Conservation (phyloP, 2,888 invertebrate genomes). For the Plagiodera versicolora region DNA sequence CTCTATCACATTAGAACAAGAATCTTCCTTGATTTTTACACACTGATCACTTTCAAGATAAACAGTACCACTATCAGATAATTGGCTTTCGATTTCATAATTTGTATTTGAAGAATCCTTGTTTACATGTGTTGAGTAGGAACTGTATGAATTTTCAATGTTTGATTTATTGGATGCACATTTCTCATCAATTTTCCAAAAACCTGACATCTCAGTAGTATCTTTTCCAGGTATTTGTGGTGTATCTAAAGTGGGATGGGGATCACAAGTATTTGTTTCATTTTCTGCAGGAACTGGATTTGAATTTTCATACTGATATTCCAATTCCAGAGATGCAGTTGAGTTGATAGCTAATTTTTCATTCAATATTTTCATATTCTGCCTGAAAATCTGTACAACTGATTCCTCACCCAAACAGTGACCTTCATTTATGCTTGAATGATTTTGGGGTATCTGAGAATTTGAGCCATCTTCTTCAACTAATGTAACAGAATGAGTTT, state of each 20-base stretch:
- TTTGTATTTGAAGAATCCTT: neutral
- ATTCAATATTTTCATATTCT: constrained; percentile 17
- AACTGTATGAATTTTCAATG: neutral
- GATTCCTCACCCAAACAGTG: constrained; percentile 14
- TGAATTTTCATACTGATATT: constrained; percentile 23
- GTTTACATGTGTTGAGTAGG: neutral
- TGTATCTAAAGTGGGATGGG: neutral
- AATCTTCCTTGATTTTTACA: neutral
- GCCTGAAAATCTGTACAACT: constrained; percentile 10
- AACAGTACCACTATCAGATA: neutral
- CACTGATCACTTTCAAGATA: neutral
- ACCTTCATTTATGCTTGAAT: neutral
- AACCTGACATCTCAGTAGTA: neutral
- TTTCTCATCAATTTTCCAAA: neutral
- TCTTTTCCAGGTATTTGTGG: neutral
- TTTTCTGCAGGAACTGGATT: neutral
- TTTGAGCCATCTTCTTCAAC: neutral
- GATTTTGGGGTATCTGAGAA: neutral
- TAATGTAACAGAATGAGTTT: neutral
- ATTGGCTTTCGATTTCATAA: neutral
- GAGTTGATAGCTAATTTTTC: constrained; percentile 16
- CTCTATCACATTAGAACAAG: neutral
- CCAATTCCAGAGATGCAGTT: constrained; percentile 17
- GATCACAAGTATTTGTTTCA: neutral
- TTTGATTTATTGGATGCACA: neutral